Conservation (phyloP, 1,140 invertebrate species). For the Batillaria attramentaria region DNA sequence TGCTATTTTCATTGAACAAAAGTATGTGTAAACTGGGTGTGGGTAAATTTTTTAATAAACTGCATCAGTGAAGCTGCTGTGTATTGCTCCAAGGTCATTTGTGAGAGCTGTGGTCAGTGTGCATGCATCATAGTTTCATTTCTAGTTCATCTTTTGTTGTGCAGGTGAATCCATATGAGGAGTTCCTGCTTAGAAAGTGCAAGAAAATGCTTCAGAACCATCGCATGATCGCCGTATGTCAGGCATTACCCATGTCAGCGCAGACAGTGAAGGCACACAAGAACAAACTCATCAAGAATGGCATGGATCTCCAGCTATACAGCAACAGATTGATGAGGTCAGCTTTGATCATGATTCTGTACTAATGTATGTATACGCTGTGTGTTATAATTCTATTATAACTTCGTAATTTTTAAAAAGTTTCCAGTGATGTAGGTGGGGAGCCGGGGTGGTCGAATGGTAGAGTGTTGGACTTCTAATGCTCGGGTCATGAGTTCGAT, state of each 20-base stretch:
- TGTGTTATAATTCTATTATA: neutral
- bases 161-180: constrained; percentile 30
- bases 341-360: neutral
- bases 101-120: neutral
- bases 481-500: no score
- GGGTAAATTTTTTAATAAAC: neutral
- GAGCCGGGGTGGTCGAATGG: no score
- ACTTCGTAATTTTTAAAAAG: neutral
- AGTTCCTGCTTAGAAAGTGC: constrained; percentile 28
- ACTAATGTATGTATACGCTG: neutral
- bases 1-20: no score
- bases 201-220: constrained; percentile 33
- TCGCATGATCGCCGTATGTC: constrained; percentile 37
- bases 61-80: neutral
- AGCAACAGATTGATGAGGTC: constrained; percentile 32
- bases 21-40: neutral
- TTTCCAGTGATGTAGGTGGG: no score
- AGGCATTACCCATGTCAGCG: constrained; percentile 27
- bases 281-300: constrained; percentile 35
- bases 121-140: neutral
- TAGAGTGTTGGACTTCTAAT: no score
- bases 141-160: neutral
- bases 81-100: no score
- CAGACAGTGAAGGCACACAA: constrained; percentile 7
- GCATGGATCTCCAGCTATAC: constrained; percentile 25